Evolutionary conservation across 2,888 invertebrate genomes (phyloP).

Genomic region (Agapostemon virescens): DNA sequence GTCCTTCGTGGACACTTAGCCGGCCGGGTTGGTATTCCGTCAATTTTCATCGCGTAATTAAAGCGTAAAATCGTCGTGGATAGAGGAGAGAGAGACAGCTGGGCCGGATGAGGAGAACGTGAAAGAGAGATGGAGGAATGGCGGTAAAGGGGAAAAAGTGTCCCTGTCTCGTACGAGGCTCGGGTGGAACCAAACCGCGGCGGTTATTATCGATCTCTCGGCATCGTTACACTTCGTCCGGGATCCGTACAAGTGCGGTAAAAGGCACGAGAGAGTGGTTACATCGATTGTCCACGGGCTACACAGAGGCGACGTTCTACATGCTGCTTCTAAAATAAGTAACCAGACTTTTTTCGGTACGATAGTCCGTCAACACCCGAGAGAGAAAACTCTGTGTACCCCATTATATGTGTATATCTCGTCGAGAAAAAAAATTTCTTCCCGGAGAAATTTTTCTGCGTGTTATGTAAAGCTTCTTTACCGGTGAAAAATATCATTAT

Average conservation of each 20-base stretch:
- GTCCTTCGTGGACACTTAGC: constrained; percentile 22
- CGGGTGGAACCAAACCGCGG: constrained; percentile 65
- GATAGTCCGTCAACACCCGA: constrained; percentile 13
- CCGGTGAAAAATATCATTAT: not conserved
- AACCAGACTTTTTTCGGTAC: constrained; percentile 28
- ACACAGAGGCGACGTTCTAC: constrained; percentile 50
- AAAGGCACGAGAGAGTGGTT: constrained; percentile 53
- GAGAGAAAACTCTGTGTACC: constrained; percentile 2
- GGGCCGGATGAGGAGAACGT: constrained; percentile 15
- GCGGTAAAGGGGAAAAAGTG: constrained; percentile 49
- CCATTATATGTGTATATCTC: too few species aligned
- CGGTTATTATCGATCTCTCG: constrained; percentile 69
- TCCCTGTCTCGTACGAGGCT: constrained; percentile 59
- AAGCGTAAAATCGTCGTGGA: constrained; percentile 45
- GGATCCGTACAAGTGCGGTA: constrained; percentile 64
- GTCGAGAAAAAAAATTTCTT: constrained; percentile 8
- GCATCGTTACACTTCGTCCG: constrained; percentile 67
- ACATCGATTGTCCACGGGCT: constrained; percentile 60
- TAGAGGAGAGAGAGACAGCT: constrained; percentile 12
- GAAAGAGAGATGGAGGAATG: constrained; percentile 2
- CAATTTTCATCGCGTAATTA: constrained; percentile 48
- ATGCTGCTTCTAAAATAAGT: constrained; percentile 48
- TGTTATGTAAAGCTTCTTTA: not conserved
- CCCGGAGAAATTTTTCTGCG: not conserved
- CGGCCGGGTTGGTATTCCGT: constrained; percentile 21